These are phyloP conservation scores for Parotia lawesii DNA, from an alignment of 2,113 vertebrate species.

Conservation along the genomic window DNA sequence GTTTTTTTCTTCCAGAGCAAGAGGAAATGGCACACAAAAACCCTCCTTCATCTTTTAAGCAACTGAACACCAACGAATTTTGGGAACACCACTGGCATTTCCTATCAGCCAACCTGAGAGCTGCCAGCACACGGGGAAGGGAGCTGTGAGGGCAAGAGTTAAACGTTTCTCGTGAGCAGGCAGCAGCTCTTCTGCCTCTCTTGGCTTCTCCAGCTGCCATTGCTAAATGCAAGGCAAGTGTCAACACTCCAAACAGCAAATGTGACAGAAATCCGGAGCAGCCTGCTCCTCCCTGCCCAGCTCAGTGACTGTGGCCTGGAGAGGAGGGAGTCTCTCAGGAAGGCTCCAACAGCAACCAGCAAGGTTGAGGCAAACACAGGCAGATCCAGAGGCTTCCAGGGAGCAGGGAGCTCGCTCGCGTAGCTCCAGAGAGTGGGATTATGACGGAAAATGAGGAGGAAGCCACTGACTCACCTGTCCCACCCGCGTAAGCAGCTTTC, in stretches of 20 bases:
- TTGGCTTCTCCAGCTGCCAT: neutral
- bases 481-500: neutral
- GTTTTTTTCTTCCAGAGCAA: neutral
- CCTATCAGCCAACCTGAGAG: neutral
- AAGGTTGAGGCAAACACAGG: neutral
- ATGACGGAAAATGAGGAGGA: neutral
- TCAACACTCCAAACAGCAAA: neutral
- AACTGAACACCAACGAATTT: accelerated
- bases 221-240: neutral
- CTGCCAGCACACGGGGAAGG: neutral
- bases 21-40: neutral
- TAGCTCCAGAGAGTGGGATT: neutral
- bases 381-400: neutral
- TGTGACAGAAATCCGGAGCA: accelerated
- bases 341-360: neutral
- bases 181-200: neutral
- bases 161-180: neutral
- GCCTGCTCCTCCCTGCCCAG: neutral
- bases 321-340: neutral
- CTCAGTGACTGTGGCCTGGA: accelerated
- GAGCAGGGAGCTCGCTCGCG: neutral
- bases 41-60: neutral
- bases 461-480: constrained; percentile 18
- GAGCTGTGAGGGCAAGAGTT: neutral
- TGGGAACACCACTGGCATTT: neutral